Evolutionary conservation across 2,797 vertebrate genomes (phyloP), one percentile per base, ranked within the genome.

Genomic region (Morus bassanus): DNA sequence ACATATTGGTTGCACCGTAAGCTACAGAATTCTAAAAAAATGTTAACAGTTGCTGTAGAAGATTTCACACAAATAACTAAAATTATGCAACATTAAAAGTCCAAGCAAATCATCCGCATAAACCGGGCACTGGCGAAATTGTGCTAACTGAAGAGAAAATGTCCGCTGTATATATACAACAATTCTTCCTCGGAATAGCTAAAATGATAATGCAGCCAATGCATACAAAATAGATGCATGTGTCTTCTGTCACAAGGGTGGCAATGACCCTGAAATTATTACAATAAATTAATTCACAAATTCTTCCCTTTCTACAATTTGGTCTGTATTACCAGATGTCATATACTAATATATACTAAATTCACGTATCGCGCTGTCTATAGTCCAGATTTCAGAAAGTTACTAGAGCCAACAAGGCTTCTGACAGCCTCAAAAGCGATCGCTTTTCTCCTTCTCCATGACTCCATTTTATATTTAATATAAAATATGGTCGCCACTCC

Each of bases 381-480:
- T 7, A 81, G 39, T 10, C 46, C 48, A n/a, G 54, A 60, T 95
- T 94, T 91, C 28, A 87, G 7, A 85, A 93, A 95, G 83, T 85
- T 95, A 21, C 57, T 37, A 35, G 54, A 69, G 67, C 67, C 43
- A 85, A 41, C 3, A 17, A 17, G 68, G 57, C 61, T 93, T 89
- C 5, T 25, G 28, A 33, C 3, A 80, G 78, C 56, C 57, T 72
- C 69, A 76, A 69, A 88, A 53, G 4, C 0, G 2, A 93, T 0
- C 27, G 78, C 64, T 84, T 63, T 70, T 68, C 86, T 84, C 61
- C 61, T 84, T 54, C 81, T 72, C 37, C 41, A 31, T 2, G 85
- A 81, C 81, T 95, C 95, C 93, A 96, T 92, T 85, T 89, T 95
- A 89, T 78, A 94, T 65, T 88, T 84, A 95, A 95, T 93, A 76